Base-by-base conservation (phyloP, 2,113 vertebrate species). In the Indri indri region DNA sequence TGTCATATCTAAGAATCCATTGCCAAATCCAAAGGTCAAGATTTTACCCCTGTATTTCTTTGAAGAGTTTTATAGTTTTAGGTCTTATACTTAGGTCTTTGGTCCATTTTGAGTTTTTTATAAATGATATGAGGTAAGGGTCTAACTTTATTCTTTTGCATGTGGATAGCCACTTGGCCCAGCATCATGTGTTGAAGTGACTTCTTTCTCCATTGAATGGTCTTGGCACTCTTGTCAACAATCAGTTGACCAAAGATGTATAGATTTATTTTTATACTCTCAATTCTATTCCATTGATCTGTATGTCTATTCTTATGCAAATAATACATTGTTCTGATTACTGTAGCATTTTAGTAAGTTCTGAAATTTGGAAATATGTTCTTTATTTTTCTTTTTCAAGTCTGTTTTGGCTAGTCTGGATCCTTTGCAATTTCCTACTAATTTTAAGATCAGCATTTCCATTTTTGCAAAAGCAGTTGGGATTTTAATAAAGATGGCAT, bases 71-170 rank as follows among this genome's bases (percentile, higher is more conserved):
- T 91, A 80, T 80, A 59, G 17, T 70, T 25, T 73, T 73, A 45
- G 71, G 40, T 45, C 25, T 73, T 73, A 73, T 6, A 16, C 42
- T 73, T 73, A 42, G 71, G 42, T 45, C 37, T 93, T 79, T 63
- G 54, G 27, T 92, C n/a, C 22, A 65, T 85, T 92, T 84, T 76
- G 17, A 65, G 70, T 92, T 92, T 79, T 79, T 88, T 80, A 40
- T 93, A 70, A 87, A 37, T 50, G 52, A 27, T 80, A 12, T 9
- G 8, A 88, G 40, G 13, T 47, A 80, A 87, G 50, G 17, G 5
- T 79, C 82, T 79, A 70, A 79, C 12, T 45, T 87, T 32, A 59
- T 71, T 61, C 42, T 86, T 93, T 80, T 61, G 52, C 63, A 11
- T 37, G 12, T 52, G 68, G 57, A 17, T 74, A 40, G 30, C 42